These are phyloP conservation scores for Leptura quadrifasciata DNA, from an alignment of 2,888 invertebrate genomes.

Conservation along the genomic window DNA sequence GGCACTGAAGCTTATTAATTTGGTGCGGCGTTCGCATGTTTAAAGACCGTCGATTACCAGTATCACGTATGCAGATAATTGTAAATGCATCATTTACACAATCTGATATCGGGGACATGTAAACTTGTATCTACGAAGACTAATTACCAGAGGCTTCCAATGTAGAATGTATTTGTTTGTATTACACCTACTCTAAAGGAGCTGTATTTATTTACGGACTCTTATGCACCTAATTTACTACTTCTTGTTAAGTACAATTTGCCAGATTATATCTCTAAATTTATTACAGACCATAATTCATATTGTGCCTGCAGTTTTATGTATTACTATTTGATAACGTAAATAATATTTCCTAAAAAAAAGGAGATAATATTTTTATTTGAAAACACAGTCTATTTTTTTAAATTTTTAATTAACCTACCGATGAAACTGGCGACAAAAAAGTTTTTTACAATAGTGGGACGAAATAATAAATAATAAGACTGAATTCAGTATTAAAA, in stretches of 20 bases:
- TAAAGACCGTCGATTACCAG: conserved; percentile 63
- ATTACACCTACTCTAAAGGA: conserved; percentile 59
- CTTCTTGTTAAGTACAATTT: conserved; percentile 42
- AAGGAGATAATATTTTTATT: too few relatives aligned
- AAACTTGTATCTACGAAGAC: conserved; percentile 64
- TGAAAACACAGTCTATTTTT: too few relatives aligned
- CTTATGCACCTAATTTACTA: conserved; percentile 52
- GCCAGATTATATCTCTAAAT: conserved; percentile 30
- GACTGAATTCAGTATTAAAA: too few relatives aligned
- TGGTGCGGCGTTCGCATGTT: conserved; percentile 60
- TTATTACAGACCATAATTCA: conserved; percentile 39
- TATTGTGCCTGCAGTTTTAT: conserved; percentile 17
- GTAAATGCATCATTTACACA: conserved; percentile 70
- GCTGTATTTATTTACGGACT: conserved; percentile 54
- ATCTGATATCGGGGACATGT: conserved; percentile 69
- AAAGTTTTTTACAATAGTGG: too few relatives aligned
- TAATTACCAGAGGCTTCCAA: conserved; percentile 63
- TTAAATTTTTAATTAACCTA: too few relatives aligned
- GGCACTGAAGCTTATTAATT: conserved; percentile 46
- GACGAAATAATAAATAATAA: too few relatives aligned
- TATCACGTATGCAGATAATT: conserved; percentile 69
- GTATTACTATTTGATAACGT: not conserved
- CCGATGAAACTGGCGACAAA: too few relatives aligned
- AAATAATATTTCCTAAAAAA: too few relatives aligned
- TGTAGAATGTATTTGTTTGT: conserved; percentile 61